A percentile compares a stretch with the other conserved stretches of the same genome.
These are phyloP conservation scores for Barnardius zonarius DNA, from an alignment of 2,113 vertebrate genomes.

Conservation along the genomic window DNA sequence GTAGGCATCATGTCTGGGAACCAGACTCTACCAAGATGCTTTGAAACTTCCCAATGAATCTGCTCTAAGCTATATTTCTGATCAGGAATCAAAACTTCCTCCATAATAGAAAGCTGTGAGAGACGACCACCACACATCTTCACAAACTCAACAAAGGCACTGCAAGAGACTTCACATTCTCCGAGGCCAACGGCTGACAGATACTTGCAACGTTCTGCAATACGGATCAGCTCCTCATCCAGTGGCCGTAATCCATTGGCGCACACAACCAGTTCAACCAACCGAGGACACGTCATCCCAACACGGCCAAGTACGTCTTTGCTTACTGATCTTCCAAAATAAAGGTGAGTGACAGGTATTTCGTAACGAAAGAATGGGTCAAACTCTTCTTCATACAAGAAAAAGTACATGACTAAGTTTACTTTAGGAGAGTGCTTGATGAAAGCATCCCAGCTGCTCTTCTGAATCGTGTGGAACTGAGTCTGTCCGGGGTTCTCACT, in stretches of 20 bases:
- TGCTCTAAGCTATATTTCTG: conserved; percentile 94
- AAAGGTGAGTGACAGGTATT: conserved; percentile 93
- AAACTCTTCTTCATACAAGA: conserved; percentile 95
- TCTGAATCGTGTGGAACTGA: conserved; percentile 92
- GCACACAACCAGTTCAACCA: conserved; percentile 96
- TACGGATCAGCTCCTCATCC: conserved; percentile 96
- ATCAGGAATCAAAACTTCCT: conserved; percentile 96
- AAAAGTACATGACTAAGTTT: conserved; percentile 98
- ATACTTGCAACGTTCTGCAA: conserved; percentile 91
- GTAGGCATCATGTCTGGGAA: conserved; percentile 99
- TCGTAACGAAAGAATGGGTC: conserved; percentile 94
- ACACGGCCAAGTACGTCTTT: conserved; percentile 95
- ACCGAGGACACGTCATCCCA: conserved; percentile 90
- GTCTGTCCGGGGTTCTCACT: conserved; percentile 93
- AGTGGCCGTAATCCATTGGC: conserved; percentile 94
- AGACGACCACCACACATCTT: conserved; percentile 95
- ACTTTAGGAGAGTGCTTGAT: conserved; percentile 95
- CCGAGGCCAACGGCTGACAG: conserved; percentile 94
- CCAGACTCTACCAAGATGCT: conserved; percentile 96
- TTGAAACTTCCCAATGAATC: conserved; percentile 98
- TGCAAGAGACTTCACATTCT: conserved; percentile 96
- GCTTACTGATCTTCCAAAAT: conserved; percentile 95
- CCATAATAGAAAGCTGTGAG: conserved; percentile 96
- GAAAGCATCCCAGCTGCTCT: conserved; percentile 99
- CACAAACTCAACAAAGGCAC: conserved; percentile 97